Evolutionary conservation across 2,888 invertebrate species (phyloP), one percentile per base, ranked within the genome.

Genomic region (Emmelina monodactyla): DNA sequence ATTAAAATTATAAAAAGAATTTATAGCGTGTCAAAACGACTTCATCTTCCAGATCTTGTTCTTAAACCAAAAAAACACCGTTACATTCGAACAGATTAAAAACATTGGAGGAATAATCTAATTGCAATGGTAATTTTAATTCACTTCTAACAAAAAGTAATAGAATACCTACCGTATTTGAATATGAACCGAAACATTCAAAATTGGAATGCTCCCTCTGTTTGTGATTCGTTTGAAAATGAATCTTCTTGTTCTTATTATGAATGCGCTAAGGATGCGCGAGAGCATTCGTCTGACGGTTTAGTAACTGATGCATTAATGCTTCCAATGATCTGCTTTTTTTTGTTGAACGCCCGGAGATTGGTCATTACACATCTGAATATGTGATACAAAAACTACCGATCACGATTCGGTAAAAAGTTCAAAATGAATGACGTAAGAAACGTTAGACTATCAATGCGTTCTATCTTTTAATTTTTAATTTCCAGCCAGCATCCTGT

Each of bases 231-330:
- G 62, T 71, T 67, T 64, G 63, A 58, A 71, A 70, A 67, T 61
- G 63, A 62, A 66, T 62, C 70, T 65, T 69, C 62, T 67, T 68
- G 64, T 72, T 73, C 68, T 72, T 73, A 69, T 72, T 73, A 65
- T 69, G 71, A 72, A 70, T 71, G 66, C 65, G 67, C 61, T 65
- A 71, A 73, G 75, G 76, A 76, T 75, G 75, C 75, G 67, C 69
- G 57, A 61, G 71, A 57, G 76, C 76, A 76, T 73, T 56, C 70
- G 66, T 63, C 71, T 60, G 70, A 69, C 69, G 76, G 72, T 76
- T 79, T 78, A 76, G 76, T 76, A 72, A 72, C 71, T 70, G 73
- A 75, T 75, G 78, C 78, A 76, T 79, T 76, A 75, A 76, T 75
- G 68, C 65, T 51, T 62, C 63, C 62, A 70, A 69, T 67, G 66